phyloP scores from a whole-genome alignment of 1,140 invertebrate genomes.

The Potamilus streckersoni region DNA sequence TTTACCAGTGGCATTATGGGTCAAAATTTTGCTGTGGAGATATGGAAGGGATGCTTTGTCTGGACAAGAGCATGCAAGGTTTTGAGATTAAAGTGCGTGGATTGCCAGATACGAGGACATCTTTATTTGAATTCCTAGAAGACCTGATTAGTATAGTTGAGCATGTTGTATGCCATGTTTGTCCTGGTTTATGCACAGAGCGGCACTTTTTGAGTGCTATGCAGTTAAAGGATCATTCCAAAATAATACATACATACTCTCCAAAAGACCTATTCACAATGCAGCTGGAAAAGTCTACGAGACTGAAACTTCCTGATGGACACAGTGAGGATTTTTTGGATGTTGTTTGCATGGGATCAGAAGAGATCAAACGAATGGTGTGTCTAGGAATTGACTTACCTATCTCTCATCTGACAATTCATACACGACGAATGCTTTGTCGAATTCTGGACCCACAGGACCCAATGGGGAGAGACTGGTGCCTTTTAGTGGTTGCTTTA shows the following conservation, averaged over 20 bases:
- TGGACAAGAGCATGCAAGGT: slow-evolving; percentile 69
- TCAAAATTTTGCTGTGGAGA: slow-evolving; percentile 81
- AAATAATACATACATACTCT: slow-evolving; percentile 74
- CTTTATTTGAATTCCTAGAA: slow-evolving; percentile 79
- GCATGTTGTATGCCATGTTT: slow-evolving; percentile 75
- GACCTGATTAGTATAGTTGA: slow-evolving; percentile 80
- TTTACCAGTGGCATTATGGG: slow-evolving; percentile 85
- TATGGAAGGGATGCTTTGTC: slow-evolving; percentile 80
- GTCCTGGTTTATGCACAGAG: slow-evolving; percentile 77
- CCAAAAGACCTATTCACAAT: slow-evolving; percentile 74
- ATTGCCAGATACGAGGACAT: slow-evolving; percentile 66
- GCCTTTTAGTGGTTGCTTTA: slow-evolving; percentile 80
- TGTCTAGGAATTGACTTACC: slow-evolving; percentile 71
- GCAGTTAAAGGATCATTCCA: slow-evolving; percentile 72
- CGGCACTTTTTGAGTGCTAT: slow-evolving; percentile 75
- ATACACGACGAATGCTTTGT: slow-evolving; percentile 70
- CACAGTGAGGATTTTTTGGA: slow-evolving; percentile 77
- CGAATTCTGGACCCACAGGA: slow-evolving; percentile 82
- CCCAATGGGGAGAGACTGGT: slow-evolving; percentile 85
- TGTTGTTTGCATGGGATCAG: slow-evolving; percentile 77
- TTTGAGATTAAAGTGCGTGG: slow-evolving; percentile 81
- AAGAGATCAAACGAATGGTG: slow-evolving; percentile 66
- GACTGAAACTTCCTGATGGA: slow-evolving; percentile 69
- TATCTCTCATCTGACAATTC: slow-evolving; percentile 71
- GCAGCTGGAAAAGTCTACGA: slow-evolving; percentile 47